Evolutionary conservation across 2,113 vertebrate genomes (phyloP), one percentile per base, ranked within the genome.

Genomic region (Numenius arquata): DNA sequence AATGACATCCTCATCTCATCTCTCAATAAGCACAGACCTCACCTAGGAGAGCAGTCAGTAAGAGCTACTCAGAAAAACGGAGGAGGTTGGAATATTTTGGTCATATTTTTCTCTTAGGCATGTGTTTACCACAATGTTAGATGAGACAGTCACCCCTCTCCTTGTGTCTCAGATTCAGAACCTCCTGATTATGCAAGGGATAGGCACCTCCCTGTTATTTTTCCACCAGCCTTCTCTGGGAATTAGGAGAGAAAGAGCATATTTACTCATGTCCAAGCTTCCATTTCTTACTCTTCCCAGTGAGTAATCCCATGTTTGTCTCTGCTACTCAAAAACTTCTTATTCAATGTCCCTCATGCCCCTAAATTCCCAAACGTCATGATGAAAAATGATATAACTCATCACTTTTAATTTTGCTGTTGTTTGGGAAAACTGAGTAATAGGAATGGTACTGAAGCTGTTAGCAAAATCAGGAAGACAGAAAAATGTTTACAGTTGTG

Each of bases 251-350:
- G 48, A 83, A 84, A 71, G 11, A 71, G 19, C 67, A 3, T 25
- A 52, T 89, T 94, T 76, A 86, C 36, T 56, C 56, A 61, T 6
- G 14, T 26, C 36, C 63, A 81, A 94, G n/a, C 47, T 86, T 48
- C 34, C 25, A 38, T 71, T 94, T 92, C 52, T 89, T 80, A 74
- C 9, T 74, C 56, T 93, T 94, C 90, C 79, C 93, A 95, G 18
- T 92, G 66, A 83, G 34, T 78, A 95, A 94, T 91, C 38, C 52
- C 30, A 15, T 86, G 70, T 86, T 93, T 96, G 53, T 84, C 65
- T 84, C 61, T 52, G 25, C 52, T 53, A 36, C 45, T 87, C 56
- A 77, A 81, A 91, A 85, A 26, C 10, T 56, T 81, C 61, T 72
- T 92, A 66, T 23, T 94, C 86, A 61, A 11, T 38, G 56, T 86